These are phyloP conservation scores for Halocaridina rubra DNA, from an alignment of 2,888 invertebrate species.

Conservation along the genomic window DNA sequence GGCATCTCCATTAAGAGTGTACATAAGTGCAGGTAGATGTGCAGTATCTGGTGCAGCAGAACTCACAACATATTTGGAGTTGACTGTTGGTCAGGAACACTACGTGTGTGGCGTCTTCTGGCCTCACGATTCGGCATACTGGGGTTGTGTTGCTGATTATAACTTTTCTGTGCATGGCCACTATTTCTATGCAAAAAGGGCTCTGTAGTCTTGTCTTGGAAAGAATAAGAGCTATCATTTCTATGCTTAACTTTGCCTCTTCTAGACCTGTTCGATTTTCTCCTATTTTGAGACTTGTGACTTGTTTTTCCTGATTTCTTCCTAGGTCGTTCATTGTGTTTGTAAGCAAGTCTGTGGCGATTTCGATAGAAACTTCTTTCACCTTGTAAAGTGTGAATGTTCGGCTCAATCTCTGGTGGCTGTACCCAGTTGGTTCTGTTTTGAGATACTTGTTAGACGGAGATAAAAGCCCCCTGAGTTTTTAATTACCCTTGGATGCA, in stretches of 20 bases:
- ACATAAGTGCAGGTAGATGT: too few relatives aligned
- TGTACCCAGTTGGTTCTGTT: slow-evolving; percentile 17
- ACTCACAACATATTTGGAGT: slow-evolving; percentile 12
- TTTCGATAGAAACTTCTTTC: neutral
- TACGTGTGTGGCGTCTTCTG: neutral
- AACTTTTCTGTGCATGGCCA: neutral
- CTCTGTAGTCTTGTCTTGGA: neutral
- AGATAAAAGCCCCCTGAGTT: neutral
- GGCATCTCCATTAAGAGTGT: too few relatives aligned
- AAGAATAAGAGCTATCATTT: neutral
- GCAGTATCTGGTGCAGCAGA: slow-evolving; percentile 2
- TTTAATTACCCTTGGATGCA: too few relatives aligned
- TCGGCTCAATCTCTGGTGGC: slow-evolving; percentile 11
- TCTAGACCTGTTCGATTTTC: neutral
- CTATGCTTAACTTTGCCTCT: neutral
- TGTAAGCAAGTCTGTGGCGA: neutral
- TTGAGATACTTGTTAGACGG: slow-evolving; percentile 1
- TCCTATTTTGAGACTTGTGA: neutral
- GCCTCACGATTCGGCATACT: neutral
- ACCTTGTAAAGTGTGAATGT: slow-evolving; percentile 25
- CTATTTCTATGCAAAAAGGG: neutral
- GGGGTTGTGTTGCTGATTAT: neutral
- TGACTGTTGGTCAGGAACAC: neutral
- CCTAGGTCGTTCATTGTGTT: neutral
- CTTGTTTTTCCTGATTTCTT: neutral